Base-by-base conservation (phyloP, 1,140 invertebrate genomes). In the Aphelenchoides fujianensis region DNA sequence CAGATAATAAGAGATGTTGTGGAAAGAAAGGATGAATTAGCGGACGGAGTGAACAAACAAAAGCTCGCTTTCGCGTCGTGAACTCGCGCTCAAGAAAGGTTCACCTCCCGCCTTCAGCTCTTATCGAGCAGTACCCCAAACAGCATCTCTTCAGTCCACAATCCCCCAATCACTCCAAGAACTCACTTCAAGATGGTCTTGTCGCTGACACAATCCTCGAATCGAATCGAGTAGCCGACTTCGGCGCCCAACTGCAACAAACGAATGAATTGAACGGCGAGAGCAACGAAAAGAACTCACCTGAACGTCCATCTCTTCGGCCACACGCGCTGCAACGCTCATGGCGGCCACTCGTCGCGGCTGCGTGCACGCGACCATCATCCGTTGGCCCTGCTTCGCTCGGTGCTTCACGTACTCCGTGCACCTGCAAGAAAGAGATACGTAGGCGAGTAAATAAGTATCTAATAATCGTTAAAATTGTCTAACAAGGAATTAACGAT, bases 191-290 rank as follows among this genome's bases (percentile, higher is more conserved):
- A 85, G 48, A 97, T 87, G 0, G 97, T 99, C 85, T 92, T 94
- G 0, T 92, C 88, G 16, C 92, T 94, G 27, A 95, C 96, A 81
- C 95, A 99, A 86, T 99, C 97, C 87, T 99, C 97, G 85, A 99
- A 99, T 88, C 97, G 91, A 80, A 99, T 99, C 81, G 92, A 96
- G 85, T 99, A 99, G 70, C 97, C 97, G 19, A 99, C 97, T 89
- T 99, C 93, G 86, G 96, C 93, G 7, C 96, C 96, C 27, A 98
- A 86, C 78, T 82, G 23, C 77, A 80, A 74, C 59, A 12, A 37
- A 1, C 0, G 31, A 34, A 12, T 73, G 16, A 34, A 0, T 16
- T 67, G 68, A 2, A 68, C 30, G 76, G n/a, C 3, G 0, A 77
- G 12, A 16, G 27, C 12, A 12, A 31, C 12, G 27, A 16, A 28